Evolutionary conservation across 2,797 vertebrate genomes (phyloP).

Genomic region (Graptemys geographica): DNA sequence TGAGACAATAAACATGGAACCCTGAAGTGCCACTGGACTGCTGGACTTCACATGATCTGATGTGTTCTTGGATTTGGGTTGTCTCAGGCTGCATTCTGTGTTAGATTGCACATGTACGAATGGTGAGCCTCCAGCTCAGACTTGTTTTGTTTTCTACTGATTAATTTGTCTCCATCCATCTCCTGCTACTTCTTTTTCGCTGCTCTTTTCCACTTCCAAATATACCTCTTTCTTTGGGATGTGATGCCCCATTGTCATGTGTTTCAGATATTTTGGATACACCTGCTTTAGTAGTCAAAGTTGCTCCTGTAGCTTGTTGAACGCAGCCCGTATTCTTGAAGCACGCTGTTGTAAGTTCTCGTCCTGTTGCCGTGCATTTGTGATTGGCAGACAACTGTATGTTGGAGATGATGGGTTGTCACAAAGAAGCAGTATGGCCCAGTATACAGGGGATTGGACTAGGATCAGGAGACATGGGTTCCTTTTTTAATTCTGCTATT

Average conservation of each 20-base stretch:
- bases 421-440: no score
- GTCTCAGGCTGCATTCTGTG: not conserved
- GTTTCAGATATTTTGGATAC: not conserved
- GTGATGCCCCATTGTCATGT: not conserved
- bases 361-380: not conserved
- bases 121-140: not conserved
- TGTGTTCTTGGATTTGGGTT: not conserved
- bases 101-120: not conserved
- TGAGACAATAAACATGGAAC: no score
- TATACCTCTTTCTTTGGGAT: not conserved
- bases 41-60: not conserved
- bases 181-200: not conserved
- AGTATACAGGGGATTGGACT: no score
- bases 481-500: no score
- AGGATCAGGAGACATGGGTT: no score
- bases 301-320: not conserved
- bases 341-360: not conserved
- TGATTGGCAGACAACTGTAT: no score
- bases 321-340: not conserved
- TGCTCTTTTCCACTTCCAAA: not conserved
- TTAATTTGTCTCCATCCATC: not conserved
- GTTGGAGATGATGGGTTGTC: no score
- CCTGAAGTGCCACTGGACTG: not conserved
- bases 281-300: not conserved
- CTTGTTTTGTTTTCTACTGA: not conserved